Evolutionary conservation across 2,113 vertebrate genomes (phyloP), one percentile per base, ranked within the genome.

Genomic region (Indicator maculatus): DNA sequence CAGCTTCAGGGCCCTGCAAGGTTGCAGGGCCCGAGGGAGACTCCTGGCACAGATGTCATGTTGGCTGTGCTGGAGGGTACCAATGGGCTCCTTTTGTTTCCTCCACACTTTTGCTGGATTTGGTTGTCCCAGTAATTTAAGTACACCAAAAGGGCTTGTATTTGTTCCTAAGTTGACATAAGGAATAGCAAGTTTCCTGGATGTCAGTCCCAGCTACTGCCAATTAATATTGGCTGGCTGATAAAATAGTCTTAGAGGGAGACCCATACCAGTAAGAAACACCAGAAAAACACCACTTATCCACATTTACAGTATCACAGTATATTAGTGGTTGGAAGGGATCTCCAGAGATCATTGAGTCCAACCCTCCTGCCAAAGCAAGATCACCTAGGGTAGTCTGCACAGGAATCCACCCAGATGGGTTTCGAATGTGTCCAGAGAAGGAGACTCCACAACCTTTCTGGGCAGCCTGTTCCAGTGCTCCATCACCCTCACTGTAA

Each of bases 251-350:
- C 78, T 33, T 78, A 11, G 47, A 85, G 88, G 52, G 41, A 44
- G 36, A 58, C 21, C 4, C 0, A 0, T n/a, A 16, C 30, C 36
- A 1, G 1, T 64, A 59, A 45, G 52, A 39, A 61, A 36, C 45
- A 17, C 6, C 16, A 16, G 33, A 39, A 39, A 75, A 44, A 19
- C 9, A 28, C 12, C 7, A 19, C 36, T 67, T 4, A 18, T 36
- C 30, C 10, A 24, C 4, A 52, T 52, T 44, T 44, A 44, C 41
- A 44, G 41, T 44, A 44, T 44, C 41, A 44, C 41, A 44, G 41
- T 44, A 44, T 15, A 44, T 44, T 16, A 44, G 41, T 16, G 41
- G 16, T 44, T 44, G 41, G 41, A 44, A 16, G 15, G 41, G 41
- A 44, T 15, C 41, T 44, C 41, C 41, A 44, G 41, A 44, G 41